Percentiles rank a stretch among this genome's conserved stretches.
These are phyloP conservation scores for Propithecus perrieri DNA, from an alignment of 2,797 vertebrate genomes.

Conservation along the genomic window DNA sequence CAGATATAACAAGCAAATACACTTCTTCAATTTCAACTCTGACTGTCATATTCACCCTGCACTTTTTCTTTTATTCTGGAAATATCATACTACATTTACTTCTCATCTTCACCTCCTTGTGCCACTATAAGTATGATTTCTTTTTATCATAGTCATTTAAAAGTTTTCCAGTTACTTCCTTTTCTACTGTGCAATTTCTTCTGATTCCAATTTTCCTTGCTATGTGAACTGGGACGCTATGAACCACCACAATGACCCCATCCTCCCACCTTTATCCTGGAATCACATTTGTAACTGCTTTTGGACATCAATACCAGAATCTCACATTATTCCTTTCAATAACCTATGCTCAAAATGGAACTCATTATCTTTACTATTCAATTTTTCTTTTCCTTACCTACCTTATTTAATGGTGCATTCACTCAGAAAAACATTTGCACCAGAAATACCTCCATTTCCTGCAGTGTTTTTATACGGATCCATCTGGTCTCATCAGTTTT, in stretches of 20 bases:
- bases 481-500: not conserved
- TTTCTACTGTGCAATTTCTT: not conserved
- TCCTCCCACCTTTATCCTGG: not conserved
- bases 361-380: not conserved
- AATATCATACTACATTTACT: not conserved
- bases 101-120: not conserved
- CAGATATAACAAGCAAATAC: not conserved
- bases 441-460: not conserved
- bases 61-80: not conserved
- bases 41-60: not conserved
- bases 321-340: not conserved
- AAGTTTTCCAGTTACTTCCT: not conserved
- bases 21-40: not conserved
- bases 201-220: not conserved
- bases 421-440: not conserved
- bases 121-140: not conserved
- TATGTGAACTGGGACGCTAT: not conserved
- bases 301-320: not conserved
- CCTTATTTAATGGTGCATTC: not conserved
- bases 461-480: not conserved
- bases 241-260: fast-evolving
- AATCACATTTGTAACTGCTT: not conserved
- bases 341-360: not conserved
- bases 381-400: not conserved
- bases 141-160: not conserved